Base-by-base conservation (phyloP, 2,113 vertebrate species). In the Strix uralensis region DNA sequence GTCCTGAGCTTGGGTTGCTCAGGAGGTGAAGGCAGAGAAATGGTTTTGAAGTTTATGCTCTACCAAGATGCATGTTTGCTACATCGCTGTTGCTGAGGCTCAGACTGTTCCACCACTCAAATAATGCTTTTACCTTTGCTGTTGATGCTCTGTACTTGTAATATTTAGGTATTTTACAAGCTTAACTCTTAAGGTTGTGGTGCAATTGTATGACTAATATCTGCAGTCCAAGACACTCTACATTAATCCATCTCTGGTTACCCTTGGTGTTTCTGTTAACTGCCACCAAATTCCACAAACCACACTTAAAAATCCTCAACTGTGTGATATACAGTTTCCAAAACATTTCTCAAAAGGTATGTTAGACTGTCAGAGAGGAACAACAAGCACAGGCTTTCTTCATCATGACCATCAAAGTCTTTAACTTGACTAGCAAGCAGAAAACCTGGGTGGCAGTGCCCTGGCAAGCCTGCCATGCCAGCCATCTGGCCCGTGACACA, bases 401-500 rank as follows among this genome's bases (percentile, higher is more conserved):
- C 30, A 75, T 90, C 42, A 36, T 1, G 2, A 11, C 7, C 22
- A 22, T 73, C 46, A 23, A 21, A 65, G 47, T 30, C n/a, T 58
- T 42, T n/a, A 18, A 25, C 23, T 13, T 81, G 55, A 62, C 46
- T 42, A 29, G 51, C 59, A n/a, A 25, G 15, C 9, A n/a, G 47
- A 51, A 74, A 40, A 38, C 29, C 36, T 0, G 0, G 36, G 22
- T 19, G 32, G 51, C 58, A 25, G 51, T 46, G 55, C 25, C 59
- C 34, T 0, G 0, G 47, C 46, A 38, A 79, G 52, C n/a, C 38
- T 9, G 0, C 32, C 0, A 0, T 42, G 32, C 20, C 61, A 34
- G 30, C 49, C 0, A 0, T 44, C 46, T 32, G 51, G n/a, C 16
- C 13, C 2, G 0, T 22, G 22, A 15, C 44, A 63, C 0, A 0